A percentile compares a stretch with the other conserved stretches of the same genome.
Conservation (phyloP, 2,797 vertebrate genomes). For the Rhinogobio ventralis region DNA sequence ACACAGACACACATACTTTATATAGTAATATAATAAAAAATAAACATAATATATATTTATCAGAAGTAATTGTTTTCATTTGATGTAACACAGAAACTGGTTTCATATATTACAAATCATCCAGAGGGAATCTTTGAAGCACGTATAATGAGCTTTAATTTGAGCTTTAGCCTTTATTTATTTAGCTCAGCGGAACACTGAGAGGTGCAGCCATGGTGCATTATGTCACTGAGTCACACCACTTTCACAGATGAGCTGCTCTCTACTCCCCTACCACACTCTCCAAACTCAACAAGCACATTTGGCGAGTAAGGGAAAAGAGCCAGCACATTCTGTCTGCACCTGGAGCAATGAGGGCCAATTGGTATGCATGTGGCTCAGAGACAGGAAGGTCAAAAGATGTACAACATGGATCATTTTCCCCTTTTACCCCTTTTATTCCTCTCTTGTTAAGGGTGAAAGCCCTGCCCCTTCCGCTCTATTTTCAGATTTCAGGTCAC, state of each 20-base stretch:
- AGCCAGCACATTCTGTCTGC: conserved; percentile 11
- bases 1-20: too few species aligned
- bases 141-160: not conserved
- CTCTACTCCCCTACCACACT: conserved; percentile 21
- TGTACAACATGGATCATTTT: conserved; percentile 11
- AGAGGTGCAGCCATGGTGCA: conserved; percentile 40
- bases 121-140: conserved; percentile 29
- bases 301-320: conserved; percentile 25
- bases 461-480: conserved; percentile 18
- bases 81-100: not conserved
- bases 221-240: conserved; percentile 50
- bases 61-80: not conserved
- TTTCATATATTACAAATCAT: conserved; percentile 40
- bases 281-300: conserved; percentile 30
- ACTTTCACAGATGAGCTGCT: conserved; percentile 42
- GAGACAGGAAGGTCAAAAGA: conserved; percentile 24
- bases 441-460: conserved; percentile 12
- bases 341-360: conserved; percentile 35
- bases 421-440: conserved; percentile 9
- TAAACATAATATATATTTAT: not conserved
- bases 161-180: conserved; percentile 42
- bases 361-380: conserved; percentile 23
- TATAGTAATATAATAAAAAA: too few species aligned
- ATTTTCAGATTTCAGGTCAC: conserved; percentile 34
- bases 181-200: conserved; percentile 19